Base-by-base conservation (phyloP, 2,113 vertebrate genomes). In the Macroglossus sobrinus region DNA sequence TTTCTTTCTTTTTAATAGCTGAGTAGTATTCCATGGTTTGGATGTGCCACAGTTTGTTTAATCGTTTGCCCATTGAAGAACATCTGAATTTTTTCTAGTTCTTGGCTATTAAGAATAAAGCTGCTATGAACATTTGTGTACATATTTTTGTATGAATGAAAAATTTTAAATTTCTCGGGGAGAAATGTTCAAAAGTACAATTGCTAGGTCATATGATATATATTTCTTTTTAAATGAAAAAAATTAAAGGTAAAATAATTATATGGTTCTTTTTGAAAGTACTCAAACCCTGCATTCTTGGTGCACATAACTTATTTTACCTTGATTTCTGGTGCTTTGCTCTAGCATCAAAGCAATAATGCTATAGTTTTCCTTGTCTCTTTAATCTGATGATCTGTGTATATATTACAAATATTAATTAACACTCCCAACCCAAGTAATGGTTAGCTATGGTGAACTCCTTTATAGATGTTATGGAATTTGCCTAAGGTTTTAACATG, bases 341-440 rank as follows among this genome's bases (percentile, higher is more conserved):
- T 45, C 8, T 95, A 64, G 53, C 40, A 68, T 94, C 55, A 76
- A 84, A 88, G 30, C 53, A 74, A 3, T 68, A 76, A 10, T 40
- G 13, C 45, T 89, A 7, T 87, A 8, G 38, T 86, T 91, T 92
- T 90, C 21, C 66, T 80, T 82, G 47, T 79, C 21, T 92, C 53
- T 95, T 61, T 96, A 61, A 91, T 95, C 38, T 75, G 30, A 89
- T 89, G 21, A 80, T 75, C 26, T 92, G 33, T 85, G 45, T 78
- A 7, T 87, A 22, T 75, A 69, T 93, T 76, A 93, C 66, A 93
- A 1, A 78, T 95, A 82, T 43, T 95, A 89, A 78, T 75, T 93
- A 96, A 59, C 33, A 55, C 35, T 61, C 2, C 12, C 7, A 26
- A 61, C 40, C 3, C 50, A 84, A 55, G 33, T 63, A 61, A 66